Evolutionary conservation across 2,113 vertebrate genomes (phyloP).

Genomic region (Aix galericulata): DNA sequence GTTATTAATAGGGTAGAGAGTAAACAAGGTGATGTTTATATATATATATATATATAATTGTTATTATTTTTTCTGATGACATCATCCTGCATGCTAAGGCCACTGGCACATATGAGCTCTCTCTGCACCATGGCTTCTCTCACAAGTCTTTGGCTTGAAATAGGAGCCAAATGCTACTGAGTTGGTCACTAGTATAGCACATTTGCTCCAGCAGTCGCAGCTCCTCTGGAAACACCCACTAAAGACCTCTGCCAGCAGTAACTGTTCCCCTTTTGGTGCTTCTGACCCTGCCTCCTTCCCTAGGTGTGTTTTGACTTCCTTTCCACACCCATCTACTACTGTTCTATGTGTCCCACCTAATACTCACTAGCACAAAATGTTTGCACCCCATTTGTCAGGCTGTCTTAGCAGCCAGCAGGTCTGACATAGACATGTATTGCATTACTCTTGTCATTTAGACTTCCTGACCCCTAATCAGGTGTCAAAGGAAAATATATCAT

Average conservation of each 20-base stretch:
- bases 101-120: background rate
- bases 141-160: background rate
- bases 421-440: background rate
- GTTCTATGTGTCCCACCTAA: background rate
- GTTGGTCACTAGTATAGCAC: background rate
- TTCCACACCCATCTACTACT: background rate
- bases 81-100: rapidly evolving
- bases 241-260: background rate
- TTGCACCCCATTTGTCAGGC: background rate
- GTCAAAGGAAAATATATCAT: background rate
- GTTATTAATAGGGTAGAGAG: background rate
- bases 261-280: rapidly evolving
- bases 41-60: no score
- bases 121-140: background rate
- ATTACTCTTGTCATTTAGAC: background rate
- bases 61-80: background rate
- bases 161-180: background rate
- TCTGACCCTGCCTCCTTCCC: background rate
- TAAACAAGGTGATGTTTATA: background rate
- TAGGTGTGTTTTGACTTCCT: background rate
- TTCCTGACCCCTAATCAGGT: background rate
- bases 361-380: background rate
- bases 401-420: background rate
- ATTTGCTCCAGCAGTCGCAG: background rate
- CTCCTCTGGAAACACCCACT: background rate